Evolutionary conservation across 2,888 invertebrate genomes (phyloP), one percentile per base, ranked within the genome.

Genomic region (Amphiduros pacificus): DNA sequence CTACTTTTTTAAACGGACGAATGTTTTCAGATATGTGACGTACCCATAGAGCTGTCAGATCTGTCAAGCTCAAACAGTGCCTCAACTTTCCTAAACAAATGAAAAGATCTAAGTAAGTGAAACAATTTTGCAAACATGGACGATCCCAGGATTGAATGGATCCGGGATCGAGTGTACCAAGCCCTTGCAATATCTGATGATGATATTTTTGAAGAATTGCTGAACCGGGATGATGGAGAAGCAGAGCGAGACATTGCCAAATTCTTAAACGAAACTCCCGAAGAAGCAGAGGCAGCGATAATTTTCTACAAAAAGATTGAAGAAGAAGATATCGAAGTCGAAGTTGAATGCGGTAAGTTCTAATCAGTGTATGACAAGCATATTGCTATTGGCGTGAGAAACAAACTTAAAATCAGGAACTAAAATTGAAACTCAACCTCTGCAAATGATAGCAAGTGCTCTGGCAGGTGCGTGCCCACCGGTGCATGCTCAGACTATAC

Each of bases 91-190:
- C n/a, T n/a, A n/a, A n/a, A n/a, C n/a, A n/a, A n/a, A n/a, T n/a
- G n/a, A n/a, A n/a, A n/a, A n/a, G n/a, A n/a, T n/a, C n/a, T n/a
- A n/a, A n/a, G n/a, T n/a, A n/a, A n/a, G n/a, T n/a, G n/a, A n/a
- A n/a, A n/a, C n/a, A n/a, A 17, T 3, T 22, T 36, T 24, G 26
- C 24, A 24, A 60, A 22, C 24, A 82, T 82, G 82, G 82, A 82
- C 74, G 82, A 82, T 71, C 75, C 78, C 36, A 65, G 82, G 59
- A 77, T 81, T 36, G 80, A 79, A 61, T 82, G 82, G 82, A 70
- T 82, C n/a, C 66, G 78, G 52, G 76, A 81, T 55, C 71, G 77
- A 57, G 78, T 79, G 2, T 77, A 73, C 67, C 67, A 72, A 26
- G 79, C 77, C 26, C 70, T 82, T 14, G 74, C 78, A 50, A 76